phyloP scores from a whole-genome alignment of 2,888 invertebrate species.

The Mythimna pallens region DNA sequence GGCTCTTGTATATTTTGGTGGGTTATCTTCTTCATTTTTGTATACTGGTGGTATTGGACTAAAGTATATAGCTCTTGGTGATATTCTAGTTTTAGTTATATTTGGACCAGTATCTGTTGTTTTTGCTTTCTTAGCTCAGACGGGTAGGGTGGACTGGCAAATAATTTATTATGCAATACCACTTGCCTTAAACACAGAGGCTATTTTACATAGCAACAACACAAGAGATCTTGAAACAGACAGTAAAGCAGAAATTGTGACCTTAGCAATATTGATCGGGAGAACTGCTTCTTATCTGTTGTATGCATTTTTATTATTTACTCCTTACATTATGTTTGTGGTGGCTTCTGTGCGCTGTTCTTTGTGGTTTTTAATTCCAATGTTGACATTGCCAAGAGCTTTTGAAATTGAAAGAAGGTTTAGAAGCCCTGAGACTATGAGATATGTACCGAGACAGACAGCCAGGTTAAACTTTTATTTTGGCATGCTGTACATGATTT shows the following conservation, averaged over 20 bases:
- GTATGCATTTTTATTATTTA: constrained; percentile 96
- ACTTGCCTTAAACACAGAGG: constrained; percentile 97
- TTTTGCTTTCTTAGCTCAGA: constrained; percentile 98
- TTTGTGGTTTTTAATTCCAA: constrained; percentile 96
- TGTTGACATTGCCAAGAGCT: constrained; percentile 96
- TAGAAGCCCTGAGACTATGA: constrained; percentile 94
- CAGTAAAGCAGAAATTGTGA: constrained; percentile 97
- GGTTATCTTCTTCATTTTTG: constrained; percentile 98
- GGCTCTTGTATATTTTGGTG: constrained; percentile 98
- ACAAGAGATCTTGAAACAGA: constrained; percentile 97
- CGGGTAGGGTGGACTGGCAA: constrained; percentile 97
- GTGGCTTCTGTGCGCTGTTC: constrained; percentile 96
- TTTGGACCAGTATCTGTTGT: constrained; percentile 98
- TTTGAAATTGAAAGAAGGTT: constrained; percentile 97
- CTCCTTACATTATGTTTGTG: constrained; percentile 97
- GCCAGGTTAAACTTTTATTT: constrained; percentile 97
- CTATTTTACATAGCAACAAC: constrained; percentile 98
- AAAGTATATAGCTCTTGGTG: constrained; percentile 98
- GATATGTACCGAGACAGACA: constrained; percentile 96
- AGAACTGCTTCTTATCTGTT: constrained; percentile 97
- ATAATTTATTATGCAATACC: constrained; percentile 98
- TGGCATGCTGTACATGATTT: constrained; percentile 96
- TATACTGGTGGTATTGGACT: constrained; percentile 99
- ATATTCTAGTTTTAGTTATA: constrained; percentile 97
- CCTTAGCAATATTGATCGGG: constrained; percentile 98